These are phyloP conservation scores for Leptopilina clavipes DNA, from an alignment of 1,140 invertebrate species.

Conservation along the genomic window DNA sequence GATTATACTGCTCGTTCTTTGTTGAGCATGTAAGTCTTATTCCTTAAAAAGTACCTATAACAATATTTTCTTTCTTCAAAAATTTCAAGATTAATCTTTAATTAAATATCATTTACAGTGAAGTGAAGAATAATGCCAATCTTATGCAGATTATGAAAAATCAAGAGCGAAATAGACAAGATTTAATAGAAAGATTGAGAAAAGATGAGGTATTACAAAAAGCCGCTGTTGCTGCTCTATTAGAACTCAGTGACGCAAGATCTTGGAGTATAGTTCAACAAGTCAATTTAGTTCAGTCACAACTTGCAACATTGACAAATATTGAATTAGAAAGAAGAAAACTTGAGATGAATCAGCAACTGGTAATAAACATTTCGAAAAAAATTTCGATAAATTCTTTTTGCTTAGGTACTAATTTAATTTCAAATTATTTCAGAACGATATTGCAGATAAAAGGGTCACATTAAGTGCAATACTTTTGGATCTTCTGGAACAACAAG, in stretches of 20 bases:
- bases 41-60: too few species aligned
- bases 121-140: conserved; percentile 77
- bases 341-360: conserved; percentile 80
- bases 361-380: conserved; percentile 58
- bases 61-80: not conserved
- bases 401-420: too few species aligned
- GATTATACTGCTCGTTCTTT: conserved; percentile 77
- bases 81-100: too few species aligned
- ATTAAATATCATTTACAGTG: conserved; percentile 63
- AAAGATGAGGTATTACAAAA: conserved; percentile 84
- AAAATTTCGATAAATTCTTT: too few species aligned
- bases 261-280: conserved; percentile 85
- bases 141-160: conserved; percentile 77
- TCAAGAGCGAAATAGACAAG: conserved; percentile 77
- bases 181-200: conserved; percentile 77
- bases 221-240: conserved; percentile 81
- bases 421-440: conserved; percentile 75
- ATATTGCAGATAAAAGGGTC: conserved; percentile 83
- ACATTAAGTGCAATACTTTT: conserved; percentile 83
- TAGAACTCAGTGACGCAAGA: conserved; percentile 84
- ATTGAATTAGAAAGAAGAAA: conserved; percentile 85
- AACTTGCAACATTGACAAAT: conserved; percentile 83
- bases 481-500: conserved; percentile 84
- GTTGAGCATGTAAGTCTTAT: conserved; percentile 72
- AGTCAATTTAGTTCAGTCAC: conserved; percentile 84